Base-by-base conservation (phyloP, 1,140 invertebrate species). In the Lamellibrachia luymesi region DNA sequence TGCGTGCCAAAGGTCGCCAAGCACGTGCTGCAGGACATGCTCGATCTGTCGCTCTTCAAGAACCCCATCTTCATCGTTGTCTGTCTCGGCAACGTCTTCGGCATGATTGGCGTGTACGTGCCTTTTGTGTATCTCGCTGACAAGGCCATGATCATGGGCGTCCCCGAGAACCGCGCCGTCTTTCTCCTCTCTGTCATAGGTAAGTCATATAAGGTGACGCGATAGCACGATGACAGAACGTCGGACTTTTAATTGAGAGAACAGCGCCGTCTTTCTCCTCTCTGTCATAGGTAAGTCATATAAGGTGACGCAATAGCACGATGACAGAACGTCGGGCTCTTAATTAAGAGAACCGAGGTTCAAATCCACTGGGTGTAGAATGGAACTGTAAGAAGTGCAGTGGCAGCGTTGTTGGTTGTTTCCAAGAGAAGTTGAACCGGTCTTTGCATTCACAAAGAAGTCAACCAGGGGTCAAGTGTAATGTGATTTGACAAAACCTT, bases 121-220 rank as follows among this genome's bases (percentile, higher is more conserved):
- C 99, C 99, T 52, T 99, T 99, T 96, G 98, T 99, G 2, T 99
- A 98, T 96, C 97, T 99, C 50, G 98, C 98, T 6, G 98, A 98
- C 95, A 97, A 98, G 94, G 98, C 98, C 5, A 97, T 97, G 64
- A 97, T 97, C n/a, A 95, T 98, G 97, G 97, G 97, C 93, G 97
- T 96, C 27, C 92, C 94, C 25, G 94, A 95, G 89, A 94, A 93
- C 2, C 50, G 94, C 10, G 95, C 96, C 7, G 95, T 95, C 49
- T 96, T 96, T 91, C 94, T 96, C 7, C 92, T 96, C 6, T 96
- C 96, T 89, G 94, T 96, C 38, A 96, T 96, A 93, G 96, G 95
- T 96, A 93, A 95, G 95, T 94, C 17, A 51, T 50, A 10, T 0
- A 8, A 8, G 50, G 27, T 51, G 22, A 64, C n/a, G 51, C 25